A percentile compares a stretch with the other conserved stretches of the same genome.
phyloP scores from a whole-genome alignment of 2,797 vertebrate species.

The Centropyge bicolor region DNA sequence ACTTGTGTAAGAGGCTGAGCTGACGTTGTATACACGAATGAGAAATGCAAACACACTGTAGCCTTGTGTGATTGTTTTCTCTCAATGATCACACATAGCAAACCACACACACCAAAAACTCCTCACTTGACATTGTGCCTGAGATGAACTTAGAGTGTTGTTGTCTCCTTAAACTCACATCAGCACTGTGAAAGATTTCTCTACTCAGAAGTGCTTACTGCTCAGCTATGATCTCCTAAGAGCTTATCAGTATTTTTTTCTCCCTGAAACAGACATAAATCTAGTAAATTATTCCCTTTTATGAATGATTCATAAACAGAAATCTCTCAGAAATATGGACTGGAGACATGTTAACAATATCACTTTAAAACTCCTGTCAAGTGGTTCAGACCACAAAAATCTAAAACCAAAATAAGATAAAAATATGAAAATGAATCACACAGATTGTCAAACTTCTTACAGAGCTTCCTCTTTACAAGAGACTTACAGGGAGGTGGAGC shows the following conservation, averaged over 20 bases:
- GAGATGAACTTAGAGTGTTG: background rate
- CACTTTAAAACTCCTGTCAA: background rate
- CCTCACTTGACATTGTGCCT: slow-evolving; percentile 7
- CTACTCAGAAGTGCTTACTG: background rate
- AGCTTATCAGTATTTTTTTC: background rate
- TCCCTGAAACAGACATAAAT: background rate
- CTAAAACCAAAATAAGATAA: background rate
- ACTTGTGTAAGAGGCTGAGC: slow-evolving; percentile 7
- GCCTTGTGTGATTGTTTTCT: slow-evolving; percentile 10
- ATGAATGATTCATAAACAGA: background rate
- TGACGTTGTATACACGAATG: background rate
- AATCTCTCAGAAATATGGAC: background rate
- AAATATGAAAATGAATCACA: slow-evolving; percentile 2
- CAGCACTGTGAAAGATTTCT: slow-evolving; percentile 1
- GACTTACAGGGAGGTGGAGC: slow-evolving; percentile 90
- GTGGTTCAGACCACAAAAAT: background rate
- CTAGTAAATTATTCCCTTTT: background rate
- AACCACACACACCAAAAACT: slow-evolving; percentile 9
- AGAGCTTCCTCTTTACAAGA: background rate
- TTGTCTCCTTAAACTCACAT: background rate
- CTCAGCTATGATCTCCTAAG: background rate
- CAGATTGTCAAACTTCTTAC: background rate
- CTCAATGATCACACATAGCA: background rate
- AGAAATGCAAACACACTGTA: slow-evolving; percentile 17
- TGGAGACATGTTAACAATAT: background rate